Conservation (phyloP, 1,140 invertebrate species). For the Periplaneta americana region DNA sequence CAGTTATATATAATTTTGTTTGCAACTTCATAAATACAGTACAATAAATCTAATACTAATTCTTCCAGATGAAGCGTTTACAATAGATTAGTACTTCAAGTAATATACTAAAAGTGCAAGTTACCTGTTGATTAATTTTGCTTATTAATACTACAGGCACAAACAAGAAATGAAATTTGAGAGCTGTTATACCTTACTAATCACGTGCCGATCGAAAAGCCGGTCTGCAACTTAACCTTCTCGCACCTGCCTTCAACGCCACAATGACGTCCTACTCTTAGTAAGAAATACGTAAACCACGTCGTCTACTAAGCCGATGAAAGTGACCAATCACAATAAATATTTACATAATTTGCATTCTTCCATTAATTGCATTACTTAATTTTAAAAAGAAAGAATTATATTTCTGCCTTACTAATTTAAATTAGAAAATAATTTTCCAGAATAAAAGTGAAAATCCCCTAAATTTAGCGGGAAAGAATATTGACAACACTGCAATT, state of each 20-base stretch:
- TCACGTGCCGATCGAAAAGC: not conserved
- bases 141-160: not conserved
- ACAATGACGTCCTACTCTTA: not conserved
- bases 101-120: not conserved
- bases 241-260: not conserved
- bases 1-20: not conserved
- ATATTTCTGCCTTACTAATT: not conserved
- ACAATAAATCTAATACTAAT: not conserved
- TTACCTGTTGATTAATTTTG: not conserved
- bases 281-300: too few relatives aligned
- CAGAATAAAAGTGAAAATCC: not conserved
- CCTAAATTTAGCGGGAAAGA: not conserved
- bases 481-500: not conserved
- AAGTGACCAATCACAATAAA: not conserved
- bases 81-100: not conserved
- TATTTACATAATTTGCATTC: not conserved
- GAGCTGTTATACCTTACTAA: not conserved
- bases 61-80: not conserved
- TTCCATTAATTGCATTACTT: not conserved
- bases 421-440: not conserved
- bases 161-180: not conserved
- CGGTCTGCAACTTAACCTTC: not conserved
- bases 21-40: not conserved
- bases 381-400: not conserved
- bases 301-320: not conserved